A percentile compares a stretch with the other conserved stretches of the same genome.
phyloP scores from a whole-genome alignment of 2,888 invertebrate species.

The Orthosia cruda region DNA sequence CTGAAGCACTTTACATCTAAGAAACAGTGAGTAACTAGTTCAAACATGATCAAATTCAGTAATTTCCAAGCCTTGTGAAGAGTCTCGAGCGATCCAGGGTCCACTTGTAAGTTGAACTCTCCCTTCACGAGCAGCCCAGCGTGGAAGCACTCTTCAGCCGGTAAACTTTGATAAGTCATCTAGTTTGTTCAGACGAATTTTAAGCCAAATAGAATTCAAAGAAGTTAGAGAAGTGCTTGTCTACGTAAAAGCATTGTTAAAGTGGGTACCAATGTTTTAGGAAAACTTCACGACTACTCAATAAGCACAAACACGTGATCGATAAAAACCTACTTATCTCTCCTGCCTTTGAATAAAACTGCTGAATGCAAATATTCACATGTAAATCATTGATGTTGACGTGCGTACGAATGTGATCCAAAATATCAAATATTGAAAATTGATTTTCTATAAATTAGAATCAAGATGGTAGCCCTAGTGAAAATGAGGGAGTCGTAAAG shows the following conservation, averaged over 20 bases:
- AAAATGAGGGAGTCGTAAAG: conserved; percentile 72
- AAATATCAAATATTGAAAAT: conserved; percentile 64
- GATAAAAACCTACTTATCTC: neutral
- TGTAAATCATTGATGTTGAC: conserved; percentile 11
- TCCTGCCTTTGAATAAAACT: neutral
- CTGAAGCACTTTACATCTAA: conserved; percentile 49
- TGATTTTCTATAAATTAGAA: conserved; percentile 63
- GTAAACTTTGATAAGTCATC: conserved; percentile 62
- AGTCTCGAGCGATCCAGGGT: conserved; percentile 58
- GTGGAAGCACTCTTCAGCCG: conserved; percentile 57
- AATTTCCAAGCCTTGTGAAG: conserved; percentile 62
- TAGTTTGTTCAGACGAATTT: conserved; percentile 52
- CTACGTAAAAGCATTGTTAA: conserved; percentile 6
- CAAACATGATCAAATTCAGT: conserved; percentile 59
- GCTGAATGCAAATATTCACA: neutral
- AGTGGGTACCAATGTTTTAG: no score
- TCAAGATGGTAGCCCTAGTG: conserved; percentile 65
- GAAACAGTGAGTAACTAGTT: conserved; percentile 64
- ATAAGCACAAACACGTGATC: neutral
- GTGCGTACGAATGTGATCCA: conserved; percentile 22
- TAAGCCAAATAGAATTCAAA: conserved; percentile 37
- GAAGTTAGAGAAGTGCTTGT: conserved; percentile 11
- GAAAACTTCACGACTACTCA: no score
- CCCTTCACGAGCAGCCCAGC: conserved; percentile 62
- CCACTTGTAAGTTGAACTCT: conserved; percentile 66